phyloP scores from a whole-genome alignment of 2,797 vertebrate genomes.

The Carcharodon carcharias region DNA sequence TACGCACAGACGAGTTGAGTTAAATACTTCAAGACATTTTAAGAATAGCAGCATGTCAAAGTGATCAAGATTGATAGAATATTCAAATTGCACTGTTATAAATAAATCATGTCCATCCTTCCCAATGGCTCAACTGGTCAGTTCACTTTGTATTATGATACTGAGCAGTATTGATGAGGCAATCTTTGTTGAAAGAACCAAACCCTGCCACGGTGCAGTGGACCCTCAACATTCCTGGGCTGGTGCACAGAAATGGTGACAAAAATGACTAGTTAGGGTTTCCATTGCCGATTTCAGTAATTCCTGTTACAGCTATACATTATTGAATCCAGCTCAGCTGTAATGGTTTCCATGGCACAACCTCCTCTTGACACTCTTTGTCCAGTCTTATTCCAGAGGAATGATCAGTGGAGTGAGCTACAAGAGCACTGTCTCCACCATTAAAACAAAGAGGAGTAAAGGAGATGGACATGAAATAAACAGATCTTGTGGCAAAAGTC shows the following conservation, averaged over 20 bases:
- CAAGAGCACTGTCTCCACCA: background rate
- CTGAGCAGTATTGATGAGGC: background rate
- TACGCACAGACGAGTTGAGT: background rate
- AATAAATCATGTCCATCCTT: background rate
- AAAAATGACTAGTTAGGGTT: background rate
- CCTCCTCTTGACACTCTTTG: background rate
- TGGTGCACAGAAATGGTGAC: background rate
- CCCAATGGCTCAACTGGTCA: background rate
- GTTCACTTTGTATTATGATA: background rate
- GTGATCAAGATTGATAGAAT: background rate
- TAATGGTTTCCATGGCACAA: background rate
- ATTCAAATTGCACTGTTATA: background rate
- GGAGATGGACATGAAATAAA: background rate
- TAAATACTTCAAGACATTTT: background rate
- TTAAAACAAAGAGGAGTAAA: background rate
- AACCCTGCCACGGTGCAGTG: background rate
- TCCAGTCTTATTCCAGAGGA: background rate
- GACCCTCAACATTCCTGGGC: background rate
- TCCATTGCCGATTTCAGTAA: background rate
- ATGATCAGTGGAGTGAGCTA: background rate
- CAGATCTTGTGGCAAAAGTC: background rate
- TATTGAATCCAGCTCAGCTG: background rate
- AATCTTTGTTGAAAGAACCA: background rate
- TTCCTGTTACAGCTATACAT: background rate
- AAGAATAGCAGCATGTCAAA: background rate